These are phyloP conservation scores for Sander vitreus DNA, from an alignment of 2,113 vertebrate species.

Conservation along the genomic window DNA sequence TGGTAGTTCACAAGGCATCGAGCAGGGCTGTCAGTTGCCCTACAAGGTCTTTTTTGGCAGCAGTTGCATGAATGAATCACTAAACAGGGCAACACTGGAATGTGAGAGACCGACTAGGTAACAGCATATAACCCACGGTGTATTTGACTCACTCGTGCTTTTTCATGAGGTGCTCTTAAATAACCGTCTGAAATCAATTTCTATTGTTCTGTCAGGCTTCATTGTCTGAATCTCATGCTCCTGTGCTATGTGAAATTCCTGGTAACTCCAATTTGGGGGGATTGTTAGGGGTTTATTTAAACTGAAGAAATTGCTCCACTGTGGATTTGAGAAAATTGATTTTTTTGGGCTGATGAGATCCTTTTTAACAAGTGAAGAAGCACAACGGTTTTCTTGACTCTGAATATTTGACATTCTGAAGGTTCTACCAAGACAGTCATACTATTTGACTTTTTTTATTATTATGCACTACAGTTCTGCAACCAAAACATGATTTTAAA, in stretches of 20 bases:
- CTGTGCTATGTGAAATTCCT: background rate
- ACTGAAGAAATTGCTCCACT: background rate
- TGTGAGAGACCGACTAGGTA: conserved; percentile 21
- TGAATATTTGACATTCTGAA: background rate
- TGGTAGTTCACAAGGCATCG: conserved; percentile 39
- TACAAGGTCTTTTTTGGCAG: conserved; percentile 49
- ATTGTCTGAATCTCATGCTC: background rate
- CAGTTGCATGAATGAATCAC: conserved; percentile 56
- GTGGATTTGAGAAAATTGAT: background rate
- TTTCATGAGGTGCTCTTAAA: conserved; percentile 25
- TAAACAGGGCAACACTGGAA: conserved; percentile 28
- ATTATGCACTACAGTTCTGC: background rate
- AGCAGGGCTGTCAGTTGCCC: conserved; percentile 43
- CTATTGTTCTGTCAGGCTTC: conserved; percentile 40
- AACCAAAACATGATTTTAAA: background rate
- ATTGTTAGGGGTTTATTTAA: background rate
- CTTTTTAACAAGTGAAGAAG: conserved; percentile 2
- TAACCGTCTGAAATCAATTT: conserved; percentile 45
- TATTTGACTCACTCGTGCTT: conserved; percentile 22
- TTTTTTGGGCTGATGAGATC: background rate
- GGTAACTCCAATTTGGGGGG: background rate
- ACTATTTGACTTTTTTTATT: background rate
- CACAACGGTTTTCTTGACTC: background rate
- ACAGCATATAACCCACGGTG: conserved; percentile 21
- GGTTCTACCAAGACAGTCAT: background rate